These are phyloP conservation scores for Conomelus anceps DNA, from an alignment of 2,888 invertebrate species.

Conservation along the genomic window DNA sequence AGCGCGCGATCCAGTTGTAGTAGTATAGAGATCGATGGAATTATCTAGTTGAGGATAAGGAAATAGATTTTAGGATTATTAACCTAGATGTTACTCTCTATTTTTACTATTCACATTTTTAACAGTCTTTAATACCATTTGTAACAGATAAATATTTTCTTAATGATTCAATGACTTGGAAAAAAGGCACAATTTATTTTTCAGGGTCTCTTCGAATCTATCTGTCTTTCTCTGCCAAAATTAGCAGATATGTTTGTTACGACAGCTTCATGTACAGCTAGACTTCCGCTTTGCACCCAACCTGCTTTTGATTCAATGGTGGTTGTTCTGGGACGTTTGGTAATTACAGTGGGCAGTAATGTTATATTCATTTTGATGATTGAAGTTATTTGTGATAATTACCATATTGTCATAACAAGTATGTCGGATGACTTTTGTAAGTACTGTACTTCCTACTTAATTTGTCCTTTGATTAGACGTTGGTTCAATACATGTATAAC, in stretches of 20 bases:
- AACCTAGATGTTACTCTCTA: too few relatives aligned
- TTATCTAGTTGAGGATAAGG: too few relatives aligned
- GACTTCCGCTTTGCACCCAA: not conserved
- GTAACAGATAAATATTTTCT: too few relatives aligned
- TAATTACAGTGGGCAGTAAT: not conserved
- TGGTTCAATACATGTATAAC: too few relatives aligned
- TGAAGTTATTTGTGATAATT: not conserved
- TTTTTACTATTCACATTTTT: too few relatives aligned
- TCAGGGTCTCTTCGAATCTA: not conserved
- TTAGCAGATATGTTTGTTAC: not conserved
- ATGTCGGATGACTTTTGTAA: not conserved
- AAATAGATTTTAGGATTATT: too few relatives aligned
- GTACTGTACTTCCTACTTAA: not conserved
- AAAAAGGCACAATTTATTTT: not conserved
- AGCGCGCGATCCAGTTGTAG: too few relatives aligned
- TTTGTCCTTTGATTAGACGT: too few relatives aligned
- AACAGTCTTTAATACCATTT: too few relatives aligned
- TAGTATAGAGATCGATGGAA: too few relatives aligned
- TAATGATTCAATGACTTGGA: too few relatives aligned
- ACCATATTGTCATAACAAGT: not conserved
- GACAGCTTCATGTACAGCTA: not conserved
- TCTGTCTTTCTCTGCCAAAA: not conserved
- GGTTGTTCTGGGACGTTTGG: not conserved
- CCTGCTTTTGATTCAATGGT: not conserved
- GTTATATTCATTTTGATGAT: not conserved